A percentile compares a stretch with the other conserved stretches of the same genome.
phyloP scores from a whole-genome alignment of 92 coral and sea anemone genomes.

The Porites rus region DNA sequence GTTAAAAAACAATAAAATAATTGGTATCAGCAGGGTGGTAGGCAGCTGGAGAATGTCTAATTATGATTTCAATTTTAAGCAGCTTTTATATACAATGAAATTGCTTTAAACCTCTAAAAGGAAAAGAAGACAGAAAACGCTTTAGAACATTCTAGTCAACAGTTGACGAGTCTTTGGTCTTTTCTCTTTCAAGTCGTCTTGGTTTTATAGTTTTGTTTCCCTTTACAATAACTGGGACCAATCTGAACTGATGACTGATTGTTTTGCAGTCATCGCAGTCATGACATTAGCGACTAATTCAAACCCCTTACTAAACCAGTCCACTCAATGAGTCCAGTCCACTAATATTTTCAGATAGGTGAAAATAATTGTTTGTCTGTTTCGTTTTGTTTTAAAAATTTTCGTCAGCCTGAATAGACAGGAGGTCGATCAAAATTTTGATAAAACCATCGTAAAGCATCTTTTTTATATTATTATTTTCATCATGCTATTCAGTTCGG shows the following conservation, averaged over 20 bases:
- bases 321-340: no score
- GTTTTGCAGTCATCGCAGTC: neutral
- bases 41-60: neutral
- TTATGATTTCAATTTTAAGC: neutral
- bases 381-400: no score
- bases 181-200: neutral
- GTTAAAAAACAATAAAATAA: constrained; percentile 15
- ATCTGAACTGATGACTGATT: neutral
- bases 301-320: no score
- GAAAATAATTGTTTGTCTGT: no score
- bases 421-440: no score
- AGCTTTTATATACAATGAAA: neutral
- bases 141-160: neutral
- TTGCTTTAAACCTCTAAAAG: no score
- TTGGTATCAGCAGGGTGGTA: neutral
- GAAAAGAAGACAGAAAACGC: neutral
- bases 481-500: no score
- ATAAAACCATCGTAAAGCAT: no score
- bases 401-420: no score
- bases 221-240: neutral
- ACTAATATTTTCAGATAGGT: no score
- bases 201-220: neutral
- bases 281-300: no score
- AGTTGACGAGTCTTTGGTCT: neutral
- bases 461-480: no score